Conservation (phyloP, 1,140 invertebrate species). For the Bombus picipes region DNA sequence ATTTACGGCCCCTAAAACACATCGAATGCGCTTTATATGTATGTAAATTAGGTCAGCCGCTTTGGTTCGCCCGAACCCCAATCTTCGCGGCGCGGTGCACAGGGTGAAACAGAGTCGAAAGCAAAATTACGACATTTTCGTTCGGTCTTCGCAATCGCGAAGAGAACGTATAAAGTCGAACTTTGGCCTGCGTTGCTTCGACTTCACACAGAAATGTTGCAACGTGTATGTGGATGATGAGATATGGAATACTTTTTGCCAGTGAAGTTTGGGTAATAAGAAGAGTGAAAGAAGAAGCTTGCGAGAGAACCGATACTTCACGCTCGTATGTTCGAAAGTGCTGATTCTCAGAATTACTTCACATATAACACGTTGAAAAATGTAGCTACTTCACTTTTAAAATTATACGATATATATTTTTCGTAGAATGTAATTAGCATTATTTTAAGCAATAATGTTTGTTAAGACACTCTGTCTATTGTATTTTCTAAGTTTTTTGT, state of each 20-base stretch:
- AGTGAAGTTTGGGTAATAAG: background rate
- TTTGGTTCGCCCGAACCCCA: constrained; percentile 58
- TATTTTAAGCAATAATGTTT: too few species aligned
- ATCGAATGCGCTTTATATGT: constrained; percentile 83
- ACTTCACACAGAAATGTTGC: background rate
- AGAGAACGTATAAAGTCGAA: background rate
- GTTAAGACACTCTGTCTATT: too few species aligned
- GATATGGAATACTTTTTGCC: background rate
- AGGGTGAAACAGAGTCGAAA: constrained; percentile 72
- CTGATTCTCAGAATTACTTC: background rate
- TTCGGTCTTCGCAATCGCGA: background rate
- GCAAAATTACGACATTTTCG: constrained; percentile 77
- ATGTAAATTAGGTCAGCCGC: constrained; percentile 83
- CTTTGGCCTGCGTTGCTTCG: background rate
- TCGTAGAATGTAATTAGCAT: too few species aligned
- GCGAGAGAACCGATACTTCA: background rate
- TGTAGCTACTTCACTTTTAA: background rate
- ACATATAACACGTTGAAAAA: background rate
- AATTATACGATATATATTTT: too few species aligned
- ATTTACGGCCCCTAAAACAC: constrained; percentile 83
- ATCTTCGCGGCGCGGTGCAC: constrained; percentile 42
- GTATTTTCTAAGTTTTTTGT: too few species aligned
- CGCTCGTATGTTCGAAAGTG: background rate
- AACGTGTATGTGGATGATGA: too few species aligned
- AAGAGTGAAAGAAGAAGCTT: background rate